Percentiles rank a stretch among this genome's conserved stretches.
These are phyloP conservation scores for Epinephelus coioides DNA, from an alignment of 2,797 vertebrate genomes.

Conservation along the genomic window DNA sequence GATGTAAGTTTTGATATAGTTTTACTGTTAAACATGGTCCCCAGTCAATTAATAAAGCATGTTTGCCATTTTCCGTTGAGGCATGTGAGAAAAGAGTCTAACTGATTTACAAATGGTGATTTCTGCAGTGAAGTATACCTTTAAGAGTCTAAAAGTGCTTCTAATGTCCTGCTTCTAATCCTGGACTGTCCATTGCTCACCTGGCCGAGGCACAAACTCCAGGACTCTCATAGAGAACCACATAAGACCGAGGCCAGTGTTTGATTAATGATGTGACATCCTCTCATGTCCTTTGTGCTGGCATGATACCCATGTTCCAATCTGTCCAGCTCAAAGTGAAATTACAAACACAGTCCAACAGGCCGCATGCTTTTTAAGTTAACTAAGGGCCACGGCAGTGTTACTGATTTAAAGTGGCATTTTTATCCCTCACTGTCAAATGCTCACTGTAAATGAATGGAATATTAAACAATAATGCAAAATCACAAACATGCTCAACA, in stretches of 20 bases:
- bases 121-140: background rate
- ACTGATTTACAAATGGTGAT: too few relatives aligned
- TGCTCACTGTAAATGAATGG: background rate
- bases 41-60: too few relatives aligned
- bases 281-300: conserved; percentile 24
- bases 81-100: too few relatives aligned
- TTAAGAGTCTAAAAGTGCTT: background rate
- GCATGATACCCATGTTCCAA: conserved; percentile 5
- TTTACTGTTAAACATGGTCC: too few relatives aligned
- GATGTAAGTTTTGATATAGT: too few relatives aligned
- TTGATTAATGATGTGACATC: conserved; percentile 31
- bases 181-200: background rate
- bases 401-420: background rate
- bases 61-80: too few relatives aligned
- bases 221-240: background rate
- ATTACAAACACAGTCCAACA: conserved; percentile 15
- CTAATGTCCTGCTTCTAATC: background rate
- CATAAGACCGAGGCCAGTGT: background rate
- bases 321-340: conserved; percentile 13
- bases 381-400: background rate
- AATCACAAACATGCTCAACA: background rate
- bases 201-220: background rate
- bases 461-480: background rate
- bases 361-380: background rate
- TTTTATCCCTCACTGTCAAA: background rate